Evolutionary conservation across 2,113 vertebrate species (phyloP).

Genomic region (Cyphomyrus discorhynchus): DNA sequence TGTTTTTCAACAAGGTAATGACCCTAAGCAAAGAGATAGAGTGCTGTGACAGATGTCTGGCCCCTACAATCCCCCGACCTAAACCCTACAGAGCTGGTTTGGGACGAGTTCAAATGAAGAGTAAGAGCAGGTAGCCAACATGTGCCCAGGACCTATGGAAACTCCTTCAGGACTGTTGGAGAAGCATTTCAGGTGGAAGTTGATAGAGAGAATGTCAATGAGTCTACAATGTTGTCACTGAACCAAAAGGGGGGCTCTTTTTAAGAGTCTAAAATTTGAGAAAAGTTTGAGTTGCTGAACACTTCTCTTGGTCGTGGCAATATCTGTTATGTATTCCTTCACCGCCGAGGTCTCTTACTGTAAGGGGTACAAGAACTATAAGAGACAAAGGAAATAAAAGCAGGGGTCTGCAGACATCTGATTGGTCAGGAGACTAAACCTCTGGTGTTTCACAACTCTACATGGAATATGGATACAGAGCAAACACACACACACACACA

Average conservation of each 20-base stretch:
- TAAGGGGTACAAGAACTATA: no score
- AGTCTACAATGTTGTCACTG: not conserved
- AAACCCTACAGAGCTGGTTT: not conserved
- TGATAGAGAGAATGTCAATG: not conserved
- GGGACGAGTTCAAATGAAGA: not conserved
- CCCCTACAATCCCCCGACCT: not conserved
- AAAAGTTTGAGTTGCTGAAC: not conserved
- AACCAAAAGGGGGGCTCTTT: not conserved
- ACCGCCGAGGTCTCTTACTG: not conserved
- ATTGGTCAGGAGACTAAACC: not conserved
- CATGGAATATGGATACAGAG: not conserved
- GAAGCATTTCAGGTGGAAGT: not conserved
- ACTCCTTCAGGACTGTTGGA: not conserved
- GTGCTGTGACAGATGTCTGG: no score
- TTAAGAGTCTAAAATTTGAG: not conserved
- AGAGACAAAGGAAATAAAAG: not conserved
- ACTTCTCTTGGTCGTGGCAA: not conserved
- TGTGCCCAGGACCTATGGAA: not conserved
- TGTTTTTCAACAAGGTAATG: not conserved
- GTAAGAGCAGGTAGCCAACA: not conserved
- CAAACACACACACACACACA: not conserved
- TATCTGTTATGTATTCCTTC: not conserved
- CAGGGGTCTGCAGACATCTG: not conserved
- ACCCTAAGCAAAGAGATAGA: not conserved
- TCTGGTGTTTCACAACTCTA: not conserved